phyloP scores from a whole-genome alignment of 2,113 vertebrate genomes.

The Lycaon pictus region DNA sequence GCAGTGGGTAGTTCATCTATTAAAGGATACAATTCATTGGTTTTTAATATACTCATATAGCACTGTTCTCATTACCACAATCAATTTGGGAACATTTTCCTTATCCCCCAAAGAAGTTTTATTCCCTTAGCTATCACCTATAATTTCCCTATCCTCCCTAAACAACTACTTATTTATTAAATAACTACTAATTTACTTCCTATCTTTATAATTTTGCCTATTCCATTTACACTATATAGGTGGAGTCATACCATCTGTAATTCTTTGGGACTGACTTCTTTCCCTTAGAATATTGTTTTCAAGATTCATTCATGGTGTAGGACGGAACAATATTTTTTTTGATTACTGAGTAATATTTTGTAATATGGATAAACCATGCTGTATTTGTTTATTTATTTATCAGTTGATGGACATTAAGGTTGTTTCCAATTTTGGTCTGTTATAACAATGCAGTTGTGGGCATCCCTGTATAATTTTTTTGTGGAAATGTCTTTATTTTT shows the following conservation, averaged over 20 bases:
- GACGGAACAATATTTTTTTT: background rate
- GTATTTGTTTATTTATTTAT: background rate
- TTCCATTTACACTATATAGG: background rate
- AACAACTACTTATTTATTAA: background rate
- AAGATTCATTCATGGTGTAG: background rate
- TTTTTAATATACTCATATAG: background rate
- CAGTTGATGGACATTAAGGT: background rate
- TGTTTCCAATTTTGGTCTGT: background rate
- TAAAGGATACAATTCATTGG: background rate
- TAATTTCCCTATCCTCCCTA: background rate
- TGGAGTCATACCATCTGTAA: background rate
- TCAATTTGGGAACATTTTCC: background rate
- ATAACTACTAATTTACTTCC: background rate
- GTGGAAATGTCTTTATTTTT: background rate
- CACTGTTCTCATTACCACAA: background rate
- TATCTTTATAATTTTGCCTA: background rate
- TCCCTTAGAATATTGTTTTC: background rate
- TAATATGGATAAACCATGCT: background rate
- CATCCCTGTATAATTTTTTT: background rate
- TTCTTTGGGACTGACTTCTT: background rate
- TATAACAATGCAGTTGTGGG: background rate
- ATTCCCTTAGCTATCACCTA: background rate
- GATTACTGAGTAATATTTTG: background rate
- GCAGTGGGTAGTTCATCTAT: background rate
- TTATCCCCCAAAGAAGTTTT: background rate